phyloP scores from a whole-genome alignment of 92 coral and sea anemone species.

The Epizoanthus illoricatus region DNA sequence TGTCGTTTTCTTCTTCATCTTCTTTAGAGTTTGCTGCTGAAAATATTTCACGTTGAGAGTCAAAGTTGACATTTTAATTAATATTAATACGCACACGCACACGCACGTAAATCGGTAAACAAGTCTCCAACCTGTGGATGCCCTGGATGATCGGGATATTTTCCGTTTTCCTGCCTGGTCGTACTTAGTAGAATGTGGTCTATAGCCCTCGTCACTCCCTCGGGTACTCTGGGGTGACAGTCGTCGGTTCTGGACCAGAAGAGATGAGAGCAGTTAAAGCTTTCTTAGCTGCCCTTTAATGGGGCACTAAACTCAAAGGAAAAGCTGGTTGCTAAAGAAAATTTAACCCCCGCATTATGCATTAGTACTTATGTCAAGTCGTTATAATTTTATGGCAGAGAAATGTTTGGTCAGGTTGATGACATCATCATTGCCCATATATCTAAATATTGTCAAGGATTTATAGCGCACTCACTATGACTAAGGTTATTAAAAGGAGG shows the following conservation, averaged over 20 bases:
- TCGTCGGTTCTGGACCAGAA: constrained; percentile 5
- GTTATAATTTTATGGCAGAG: no score
- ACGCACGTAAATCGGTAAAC: background rate
- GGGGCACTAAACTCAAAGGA: no score
- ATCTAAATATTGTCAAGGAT: no score
- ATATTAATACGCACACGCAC: background rate
- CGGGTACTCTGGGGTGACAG: background rate
- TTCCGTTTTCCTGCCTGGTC: constrained; percentile 12
- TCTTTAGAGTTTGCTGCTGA: constrained; percentile 22
- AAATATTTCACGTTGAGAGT: background rate
- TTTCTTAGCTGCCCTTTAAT: background rate
- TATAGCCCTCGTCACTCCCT: background rate
- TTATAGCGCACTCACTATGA: no score
- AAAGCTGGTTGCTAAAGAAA: no score
- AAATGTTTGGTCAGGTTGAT: no score
- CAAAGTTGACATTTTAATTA: background rate
- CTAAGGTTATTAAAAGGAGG: no score
- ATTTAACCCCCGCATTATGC: no score
- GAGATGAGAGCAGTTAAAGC: background rate
- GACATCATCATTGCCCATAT: no score
- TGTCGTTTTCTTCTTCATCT: constrained; percentile 65
- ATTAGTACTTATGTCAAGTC: no score
- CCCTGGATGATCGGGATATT: background rate
- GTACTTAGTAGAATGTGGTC: background rate
- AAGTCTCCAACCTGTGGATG: background rate